These are phyloP conservation scores for Belonocnema kinseyi DNA, from an alignment of 1,140 invertebrate species.

Conservation along the genomic window DNA sequence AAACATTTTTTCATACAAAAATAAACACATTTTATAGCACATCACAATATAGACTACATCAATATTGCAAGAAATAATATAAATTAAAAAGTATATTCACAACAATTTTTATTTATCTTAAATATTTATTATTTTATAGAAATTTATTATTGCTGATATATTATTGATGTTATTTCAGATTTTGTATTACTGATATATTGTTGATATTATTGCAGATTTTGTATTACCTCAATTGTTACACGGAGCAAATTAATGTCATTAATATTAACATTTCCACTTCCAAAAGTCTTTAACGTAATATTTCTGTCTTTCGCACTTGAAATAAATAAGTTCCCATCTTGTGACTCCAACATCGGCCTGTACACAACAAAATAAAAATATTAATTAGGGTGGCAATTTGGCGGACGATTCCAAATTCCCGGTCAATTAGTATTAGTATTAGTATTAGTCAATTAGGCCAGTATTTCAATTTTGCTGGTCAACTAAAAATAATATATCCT, in stretches of 20 bases:
- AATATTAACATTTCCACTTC: slow-evolving; percentile 79
- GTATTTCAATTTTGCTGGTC: too few species aligned
- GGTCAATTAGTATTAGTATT: too few species aligned
- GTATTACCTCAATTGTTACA: slow-evolving; percentile 70
- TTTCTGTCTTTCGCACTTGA: slow-evolving; percentile 80
- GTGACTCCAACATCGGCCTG: slow-evolving; percentile 80
- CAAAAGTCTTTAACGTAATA: slow-evolving; percentile 79
- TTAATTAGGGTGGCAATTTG: neutral
- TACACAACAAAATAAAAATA: slow-evolving; percentile 39
- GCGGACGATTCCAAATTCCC: too few species aligned
- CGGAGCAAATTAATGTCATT: slow-evolving; percentile 78
- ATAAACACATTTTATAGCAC: too few species aligned
- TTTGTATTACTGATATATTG: slow-evolving; percentile 59
- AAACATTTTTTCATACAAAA: too few species aligned
- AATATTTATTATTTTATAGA: neutral
- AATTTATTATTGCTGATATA: too few species aligned
- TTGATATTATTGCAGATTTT: too few species aligned
- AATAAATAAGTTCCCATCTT: slow-evolving; percentile 81
- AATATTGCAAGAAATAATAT: neutral
- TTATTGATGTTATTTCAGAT: too few species aligned
- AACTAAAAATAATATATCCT: too few species aligned
- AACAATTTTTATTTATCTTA: neutral
- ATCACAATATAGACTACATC: too few species aligned
- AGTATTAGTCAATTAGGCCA: too few species aligned
- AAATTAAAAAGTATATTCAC: slow-evolving; percentile 26